Evolutionary conservation across 2,113 vertebrate species (phyloP).

Genomic region (Orientallactaga bullata): DNA sequence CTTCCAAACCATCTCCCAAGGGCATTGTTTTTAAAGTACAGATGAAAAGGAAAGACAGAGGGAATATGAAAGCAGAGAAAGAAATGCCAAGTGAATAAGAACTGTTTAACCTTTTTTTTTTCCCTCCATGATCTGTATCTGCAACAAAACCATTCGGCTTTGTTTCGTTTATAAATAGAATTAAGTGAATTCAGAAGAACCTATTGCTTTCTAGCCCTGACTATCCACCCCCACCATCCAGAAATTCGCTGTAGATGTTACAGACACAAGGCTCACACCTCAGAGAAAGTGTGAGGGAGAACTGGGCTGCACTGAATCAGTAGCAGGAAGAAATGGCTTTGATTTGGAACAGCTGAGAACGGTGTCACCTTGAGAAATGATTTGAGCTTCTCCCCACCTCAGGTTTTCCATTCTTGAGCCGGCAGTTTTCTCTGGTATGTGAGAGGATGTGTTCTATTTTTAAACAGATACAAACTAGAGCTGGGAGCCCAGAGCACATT

Average conservation of each 20-base stretch:
- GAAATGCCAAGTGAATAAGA: slow-evolving; percentile 44
- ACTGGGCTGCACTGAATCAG: not conserved
- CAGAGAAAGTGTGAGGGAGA: fast-evolving
- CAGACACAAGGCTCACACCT: not conserved
- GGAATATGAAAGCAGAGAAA: slow-evolving; percentile 36
- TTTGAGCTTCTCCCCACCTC: not conserved
- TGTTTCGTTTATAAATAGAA: slow-evolving; percentile 62
- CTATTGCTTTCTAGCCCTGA: not conserved
- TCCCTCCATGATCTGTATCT: not conserved
- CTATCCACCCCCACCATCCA: not conserved
- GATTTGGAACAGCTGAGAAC: not conserved
- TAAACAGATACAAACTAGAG: not conserved
- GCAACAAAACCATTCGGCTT: slow-evolving; percentile 25
- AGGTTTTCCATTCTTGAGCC: not conserved
- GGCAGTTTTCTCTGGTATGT: not conserved
- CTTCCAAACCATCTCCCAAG: slow-evolving; percentile 44
- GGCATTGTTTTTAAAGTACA: slow-evolving; percentile 64
- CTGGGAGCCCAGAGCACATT: not conserved
- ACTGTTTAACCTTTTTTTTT: not conserved
- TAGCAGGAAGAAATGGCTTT: not conserved
- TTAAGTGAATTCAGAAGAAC: slow-evolving; percentile 38
- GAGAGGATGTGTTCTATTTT: not conserved
- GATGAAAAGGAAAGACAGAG: slow-evolving; percentile 51
- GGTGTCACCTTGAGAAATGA: no score
- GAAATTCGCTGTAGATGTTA: not conserved